A percentile compares a stretch with the other conserved stretches of the same genome.
phyloP scores from a whole-genome alignment of 23 tunicate species.

The Styela plicata region DNA sequence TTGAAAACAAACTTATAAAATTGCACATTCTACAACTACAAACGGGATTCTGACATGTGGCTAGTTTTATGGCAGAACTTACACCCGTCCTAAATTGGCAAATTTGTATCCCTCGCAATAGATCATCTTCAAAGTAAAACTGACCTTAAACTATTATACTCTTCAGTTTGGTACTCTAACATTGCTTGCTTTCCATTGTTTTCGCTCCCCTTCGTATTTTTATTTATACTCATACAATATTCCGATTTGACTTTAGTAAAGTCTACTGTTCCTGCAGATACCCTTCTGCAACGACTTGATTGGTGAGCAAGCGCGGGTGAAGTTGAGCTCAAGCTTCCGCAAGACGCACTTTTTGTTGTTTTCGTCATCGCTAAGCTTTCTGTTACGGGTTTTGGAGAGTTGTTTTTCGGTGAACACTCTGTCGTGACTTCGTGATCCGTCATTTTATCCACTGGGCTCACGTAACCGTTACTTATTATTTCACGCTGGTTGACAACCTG shows the following conservation, averaged over 20 bases:
- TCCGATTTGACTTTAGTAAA: constrained; percentile 2
- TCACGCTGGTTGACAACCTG: neutral
- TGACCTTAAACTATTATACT: too few species aligned
- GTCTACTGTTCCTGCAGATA: constrained; percentile 4
- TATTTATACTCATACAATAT: too few species aligned
- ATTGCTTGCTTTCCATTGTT: too few species aligned
- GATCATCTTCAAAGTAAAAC: too few species aligned
- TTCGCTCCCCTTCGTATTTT: too few species aligned
- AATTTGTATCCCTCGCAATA: too few species aligned
- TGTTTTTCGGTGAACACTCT: neutral
- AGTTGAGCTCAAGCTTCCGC: neutral
- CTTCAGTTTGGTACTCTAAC: too few species aligned
- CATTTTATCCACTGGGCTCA: constrained; percentile 8
- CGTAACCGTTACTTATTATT: neutral
- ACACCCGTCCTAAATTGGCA: too few species aligned
- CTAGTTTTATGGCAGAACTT: too few species aligned
- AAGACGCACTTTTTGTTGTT: constrained; percentile 9
- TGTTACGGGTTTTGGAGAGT: neutral
- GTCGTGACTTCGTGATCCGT: neutral
- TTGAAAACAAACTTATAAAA: too few species aligned
- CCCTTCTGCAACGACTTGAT: neutral
- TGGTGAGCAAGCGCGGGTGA: neutral
- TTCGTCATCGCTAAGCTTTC: neutral
- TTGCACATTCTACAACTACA: too few species aligned
- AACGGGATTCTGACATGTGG: too few species aligned